A percentile compares a stretch with the other conserved stretches of the same genome.
phyloP scores from a whole-genome alignment of 1,140 invertebrate species.

The Cydia splendana region DNA sequence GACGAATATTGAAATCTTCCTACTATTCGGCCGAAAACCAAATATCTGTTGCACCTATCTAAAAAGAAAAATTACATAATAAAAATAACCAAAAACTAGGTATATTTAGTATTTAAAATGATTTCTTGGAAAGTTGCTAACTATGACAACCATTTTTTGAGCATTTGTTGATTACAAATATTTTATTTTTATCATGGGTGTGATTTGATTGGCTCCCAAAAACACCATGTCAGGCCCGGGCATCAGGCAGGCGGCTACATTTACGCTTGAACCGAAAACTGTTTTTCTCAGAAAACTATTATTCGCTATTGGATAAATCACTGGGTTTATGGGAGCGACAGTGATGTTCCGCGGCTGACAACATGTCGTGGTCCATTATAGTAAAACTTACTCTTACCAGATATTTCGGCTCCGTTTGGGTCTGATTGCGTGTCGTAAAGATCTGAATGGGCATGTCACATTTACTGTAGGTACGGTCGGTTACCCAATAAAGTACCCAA shows the following conservation, averaged over 20 bases:
- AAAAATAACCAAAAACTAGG: too few relatives aligned
- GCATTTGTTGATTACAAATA: too few relatives aligned
- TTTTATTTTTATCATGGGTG: too few relatives aligned
- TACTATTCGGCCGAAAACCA: too few relatives aligned
- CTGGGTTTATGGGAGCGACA: slow-evolving; percentile 15
- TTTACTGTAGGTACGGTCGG: neutral
- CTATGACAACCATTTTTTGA: too few relatives aligned
- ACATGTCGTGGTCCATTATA: slow-evolving; percentile 3
- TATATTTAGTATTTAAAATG: too few relatives aligned
- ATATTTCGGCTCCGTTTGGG: neutral
- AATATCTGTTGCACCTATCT: too few relatives aligned
- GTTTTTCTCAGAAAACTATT: slow-evolving; percentile 31
- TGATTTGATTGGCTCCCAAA: neutral
- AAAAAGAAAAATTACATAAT: too few relatives aligned
- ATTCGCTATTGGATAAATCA: slow-evolving; percentile 30
- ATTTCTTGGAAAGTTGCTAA: too few relatives aligned
- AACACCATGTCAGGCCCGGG: neutral
- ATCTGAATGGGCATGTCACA: neutral
- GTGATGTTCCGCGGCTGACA: slow-evolving; percentile 23
- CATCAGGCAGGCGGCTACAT: slow-evolving; percentile 13
- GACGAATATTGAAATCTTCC: too few relatives aligned
- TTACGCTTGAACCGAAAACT: slow-evolving; percentile 17
- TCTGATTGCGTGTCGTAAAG: slow-evolving; percentile 2
- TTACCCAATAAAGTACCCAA: too few relatives aligned
- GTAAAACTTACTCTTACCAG: neutral